Percentiles rank a stretch among this genome's conserved stretches.
These are phyloP conservation scores for Calypte anna DNA, from an alignment of 2,113 vertebrate species.

Conservation along the genomic window DNA sequence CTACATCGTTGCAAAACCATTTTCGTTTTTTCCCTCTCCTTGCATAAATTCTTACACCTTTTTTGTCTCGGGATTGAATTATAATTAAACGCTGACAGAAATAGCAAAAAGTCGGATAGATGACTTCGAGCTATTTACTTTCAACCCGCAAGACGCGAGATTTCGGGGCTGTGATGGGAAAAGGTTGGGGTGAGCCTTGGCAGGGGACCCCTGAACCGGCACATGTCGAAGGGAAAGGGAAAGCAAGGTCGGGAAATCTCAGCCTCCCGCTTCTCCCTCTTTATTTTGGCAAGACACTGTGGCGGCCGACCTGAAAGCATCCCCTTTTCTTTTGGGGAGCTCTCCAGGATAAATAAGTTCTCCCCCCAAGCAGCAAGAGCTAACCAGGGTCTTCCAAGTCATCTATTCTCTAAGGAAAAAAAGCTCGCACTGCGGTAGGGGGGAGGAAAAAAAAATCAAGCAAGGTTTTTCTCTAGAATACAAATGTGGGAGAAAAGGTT, in stretches of 20 bases:
- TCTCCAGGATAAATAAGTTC: background rate
- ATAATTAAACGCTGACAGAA: background rate
- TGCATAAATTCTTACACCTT: background rate
- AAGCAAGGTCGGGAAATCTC: background rate
- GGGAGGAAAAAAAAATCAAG: background rate
- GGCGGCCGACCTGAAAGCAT: background rate
- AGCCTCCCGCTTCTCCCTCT: background rate
- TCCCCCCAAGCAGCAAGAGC: background rate
- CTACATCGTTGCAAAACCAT: background rate
- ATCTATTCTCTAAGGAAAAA: conserved; percentile 58
- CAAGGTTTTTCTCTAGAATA: conserved; percentile 41
- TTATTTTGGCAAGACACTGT: background rate
- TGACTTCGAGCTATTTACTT: background rate
- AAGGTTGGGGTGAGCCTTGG: background rate
- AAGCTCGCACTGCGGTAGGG: background rate
- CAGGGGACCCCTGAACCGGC: background rate
- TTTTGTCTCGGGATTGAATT: background rate
- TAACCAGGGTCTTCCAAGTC: background rate
- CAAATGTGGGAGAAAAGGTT: conserved; percentile 43
- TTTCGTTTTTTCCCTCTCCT: background rate
- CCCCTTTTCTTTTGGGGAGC: background rate
- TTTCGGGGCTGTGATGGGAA: background rate
- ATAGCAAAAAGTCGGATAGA: background rate
- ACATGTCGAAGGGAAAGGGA: background rate
- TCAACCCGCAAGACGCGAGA: background rate